Evolutionary conservation across 1,140 invertebrate genomes (phyloP), one percentile per base, ranked within the genome.

Genomic region (Euura lappo): DNA sequence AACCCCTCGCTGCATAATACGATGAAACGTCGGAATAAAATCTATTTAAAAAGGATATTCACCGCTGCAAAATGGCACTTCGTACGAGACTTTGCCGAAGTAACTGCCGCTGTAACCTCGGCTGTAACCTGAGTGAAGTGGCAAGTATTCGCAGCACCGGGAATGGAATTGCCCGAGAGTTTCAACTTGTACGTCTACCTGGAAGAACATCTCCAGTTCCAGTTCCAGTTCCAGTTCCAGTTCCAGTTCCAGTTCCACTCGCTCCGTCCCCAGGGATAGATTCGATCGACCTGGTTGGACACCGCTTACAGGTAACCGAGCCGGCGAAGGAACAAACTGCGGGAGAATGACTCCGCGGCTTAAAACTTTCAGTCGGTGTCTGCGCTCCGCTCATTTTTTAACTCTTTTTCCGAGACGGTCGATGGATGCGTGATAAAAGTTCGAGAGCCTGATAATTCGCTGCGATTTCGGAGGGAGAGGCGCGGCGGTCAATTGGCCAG

Each of bases 261-360:
- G 51, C 8, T 60, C 51, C 51, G 13, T 60, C 79, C 81, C 78
- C 75, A 72, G 81, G 78, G 82, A 81, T 76, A 79, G 73, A 81
- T 84, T 79, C 77, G 71, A 77, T 79, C 51, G 51, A 60, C 74
- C 77, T 81, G 71, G 76, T 80, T 77, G 78, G 77, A 79, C 78
- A 78, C 76, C 76, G 75, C 77, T 85, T 79, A 81, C 82, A 79
- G 82, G 81, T 85, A 83, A 80, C 78, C 82, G 73, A 77, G 72
- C 71, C 71, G 72, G 43, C 44, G 51, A 68, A 66, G 78, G 76
- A 78, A 80, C 72, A 71, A 69, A 76, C 72, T 64, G 71, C 68
- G 6, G 51, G 51, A 6, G 6, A 60, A 60, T 11, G 13, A 60
- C 0, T 28, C 28, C 28, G 28, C 28, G 28, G 28, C 28, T 28